Evolutionary conservation across 2,797 vertebrate genomes (phyloP).

Genomic region (Falco concolor): DNA sequence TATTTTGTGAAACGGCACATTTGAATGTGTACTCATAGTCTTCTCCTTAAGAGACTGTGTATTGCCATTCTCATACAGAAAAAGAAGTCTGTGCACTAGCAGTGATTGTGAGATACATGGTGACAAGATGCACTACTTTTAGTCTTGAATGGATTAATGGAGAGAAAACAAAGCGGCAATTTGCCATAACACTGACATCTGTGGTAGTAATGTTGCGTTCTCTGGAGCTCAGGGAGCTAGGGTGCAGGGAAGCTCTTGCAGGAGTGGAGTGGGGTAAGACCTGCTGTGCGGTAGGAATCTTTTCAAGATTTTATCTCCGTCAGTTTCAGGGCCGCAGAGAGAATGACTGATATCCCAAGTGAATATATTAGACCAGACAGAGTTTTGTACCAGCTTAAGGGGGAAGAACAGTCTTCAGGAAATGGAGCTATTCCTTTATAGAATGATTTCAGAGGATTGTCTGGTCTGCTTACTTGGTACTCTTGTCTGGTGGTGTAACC

Average conservation of each 20-base stretch:
- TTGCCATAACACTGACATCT: accelerated
- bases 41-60: neutral
- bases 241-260: neutral
- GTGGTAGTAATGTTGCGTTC: neutral
- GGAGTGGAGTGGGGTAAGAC: neutral
- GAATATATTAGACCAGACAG: neutral
- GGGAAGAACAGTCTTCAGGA: neutral
- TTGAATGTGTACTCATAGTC: neutral
- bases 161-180: neutral
- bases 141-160: neutral
- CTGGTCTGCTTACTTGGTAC: neutral
- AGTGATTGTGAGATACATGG: neutral
- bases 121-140: neutral
- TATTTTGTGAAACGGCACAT: neutral
- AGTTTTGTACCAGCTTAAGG: neutral
- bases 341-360: neutral
- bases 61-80: neutral
- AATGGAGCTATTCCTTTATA: neutral
- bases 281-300: neutral
- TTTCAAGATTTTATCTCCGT: neutral
- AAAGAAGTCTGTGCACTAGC: neutral
- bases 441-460: neutral
- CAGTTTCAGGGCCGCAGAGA: neutral
- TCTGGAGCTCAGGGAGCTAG: neutral
- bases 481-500: neutral